phyloP scores from a whole-genome alignment of 2,113 vertebrate genomes.

The Pyrgilauda ruficollis region DNA sequence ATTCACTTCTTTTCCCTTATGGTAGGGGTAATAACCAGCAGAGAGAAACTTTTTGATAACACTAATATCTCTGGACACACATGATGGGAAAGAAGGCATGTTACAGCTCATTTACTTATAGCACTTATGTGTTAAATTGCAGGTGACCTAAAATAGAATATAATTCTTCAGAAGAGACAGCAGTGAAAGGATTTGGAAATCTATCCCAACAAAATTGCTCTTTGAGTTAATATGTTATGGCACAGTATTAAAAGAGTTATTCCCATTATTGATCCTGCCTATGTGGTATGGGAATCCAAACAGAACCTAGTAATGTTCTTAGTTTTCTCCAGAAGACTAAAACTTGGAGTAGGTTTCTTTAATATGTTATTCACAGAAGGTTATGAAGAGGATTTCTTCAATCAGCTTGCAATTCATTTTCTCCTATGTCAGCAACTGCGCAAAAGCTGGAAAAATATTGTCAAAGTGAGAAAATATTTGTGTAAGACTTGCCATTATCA shows the following conservation, averaged over 20 bases:
- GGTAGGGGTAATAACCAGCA: background rate
- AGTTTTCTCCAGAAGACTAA: background rate
- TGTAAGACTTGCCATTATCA: background rate
- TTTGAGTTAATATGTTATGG: background rate
- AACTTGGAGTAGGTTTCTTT: background rate
- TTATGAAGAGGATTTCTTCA: background rate
- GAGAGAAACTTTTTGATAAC: constrained; percentile 2
- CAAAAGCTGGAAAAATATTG: background rate
- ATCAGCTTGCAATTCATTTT: background rate
- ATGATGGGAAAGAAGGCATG: background rate
- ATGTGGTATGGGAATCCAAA: background rate
- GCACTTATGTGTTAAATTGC: background rate
- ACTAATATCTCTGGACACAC: background rate
- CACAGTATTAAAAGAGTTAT: constrained; percentile 5
- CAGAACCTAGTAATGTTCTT: background rate
- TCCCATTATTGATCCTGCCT: background rate
- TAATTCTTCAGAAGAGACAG: constrained; percentile 5
- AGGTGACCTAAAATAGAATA: constrained; percentile 10
- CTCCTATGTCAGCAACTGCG: background rate
- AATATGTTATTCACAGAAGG: background rate
- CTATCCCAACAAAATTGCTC: background rate
- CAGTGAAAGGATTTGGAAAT: constrained; percentile 12
- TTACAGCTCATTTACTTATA: constrained; percentile 34
- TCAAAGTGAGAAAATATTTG: background rate
- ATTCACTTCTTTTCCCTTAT: background rate